These are phyloP conservation scores for Platycercus adscitus DNA, from an alignment of 2,113 vertebrate species.

Conservation along the genomic window DNA sequence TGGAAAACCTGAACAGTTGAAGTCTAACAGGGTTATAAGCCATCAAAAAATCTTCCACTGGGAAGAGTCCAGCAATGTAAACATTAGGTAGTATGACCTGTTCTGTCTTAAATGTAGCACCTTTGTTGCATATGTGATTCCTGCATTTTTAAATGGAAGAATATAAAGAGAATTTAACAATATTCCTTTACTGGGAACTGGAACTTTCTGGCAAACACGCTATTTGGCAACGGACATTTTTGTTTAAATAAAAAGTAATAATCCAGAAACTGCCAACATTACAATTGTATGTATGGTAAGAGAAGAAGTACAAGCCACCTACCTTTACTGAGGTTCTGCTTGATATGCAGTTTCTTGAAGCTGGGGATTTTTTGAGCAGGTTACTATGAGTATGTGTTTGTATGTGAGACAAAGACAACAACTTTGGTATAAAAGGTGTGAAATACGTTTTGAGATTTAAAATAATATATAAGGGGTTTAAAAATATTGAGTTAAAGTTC, in stretches of 20 bases:
- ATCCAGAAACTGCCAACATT: not conserved
- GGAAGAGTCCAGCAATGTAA: not conserved
- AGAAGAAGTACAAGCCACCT: not conserved
- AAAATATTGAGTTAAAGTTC: not conserved
- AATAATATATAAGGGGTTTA: not conserved
- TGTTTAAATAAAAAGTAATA: not conserved
- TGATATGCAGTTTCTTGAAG: constrained; percentile 1
- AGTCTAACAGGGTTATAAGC: not conserved
- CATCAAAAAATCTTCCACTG: not conserved
- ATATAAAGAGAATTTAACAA: not conserved
- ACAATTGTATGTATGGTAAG: not conserved
- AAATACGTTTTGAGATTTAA: not conserved
- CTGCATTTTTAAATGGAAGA: not conserved
- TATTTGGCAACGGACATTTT: not conserved
- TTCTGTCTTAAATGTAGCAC: not conserved
- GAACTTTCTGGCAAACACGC: not conserved
- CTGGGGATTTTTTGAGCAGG: constrained; percentile 1
- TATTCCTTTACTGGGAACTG: not conserved
- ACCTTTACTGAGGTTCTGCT: not conserved
- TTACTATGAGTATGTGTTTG: not conserved
- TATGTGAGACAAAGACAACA: not conserved
- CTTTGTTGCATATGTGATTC: not conserved
- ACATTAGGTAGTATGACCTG: not conserved
- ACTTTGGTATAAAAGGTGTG: not conserved
- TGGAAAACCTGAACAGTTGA: not conserved